A percentile compares a stretch with the other conserved stretches of the same genome.
These are phyloP conservation scores for Mantis religiosa DNA, from an alignment of 2,888 invertebrate genomes.

Conservation along the genomic window DNA sequence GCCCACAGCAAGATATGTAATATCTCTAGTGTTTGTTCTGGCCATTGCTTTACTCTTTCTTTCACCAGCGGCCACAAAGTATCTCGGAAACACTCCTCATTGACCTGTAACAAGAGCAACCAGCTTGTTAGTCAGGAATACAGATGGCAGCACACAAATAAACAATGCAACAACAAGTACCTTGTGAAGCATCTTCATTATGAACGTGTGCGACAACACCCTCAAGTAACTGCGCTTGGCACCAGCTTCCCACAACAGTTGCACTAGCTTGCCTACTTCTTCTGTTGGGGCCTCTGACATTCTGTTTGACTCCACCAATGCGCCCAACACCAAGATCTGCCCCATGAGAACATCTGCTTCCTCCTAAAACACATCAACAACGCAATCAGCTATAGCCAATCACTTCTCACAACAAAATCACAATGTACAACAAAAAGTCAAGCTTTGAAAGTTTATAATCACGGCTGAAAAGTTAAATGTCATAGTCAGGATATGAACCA, in stretches of 20 bases:
- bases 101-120: conserved; percentile 44
- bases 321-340: conserved; percentile 65
- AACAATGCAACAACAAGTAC: conserved; percentile 40
- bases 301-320: conserved; percentile 61
- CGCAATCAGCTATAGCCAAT: no score
- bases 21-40: conserved; percentile 61
- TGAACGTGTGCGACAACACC: conserved; percentile 56
- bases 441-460: no score
- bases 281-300: conserved; percentile 47
- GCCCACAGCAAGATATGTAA: conserved; percentile 56
- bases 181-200: conserved; percentile 56
- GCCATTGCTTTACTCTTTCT: conserved; percentile 57
- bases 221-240: conserved; percentile 59
- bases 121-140: not conserved
- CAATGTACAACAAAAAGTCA: no score
- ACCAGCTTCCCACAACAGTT: conserved; percentile 51
- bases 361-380: conserved; percentile 51
- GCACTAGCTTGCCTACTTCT: conserved; percentile 48
- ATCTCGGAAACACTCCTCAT: conserved; percentile 52
- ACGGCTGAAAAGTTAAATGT: no score
- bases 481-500: no score
- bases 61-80: conserved; percentile 59
- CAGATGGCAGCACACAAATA: not conserved
- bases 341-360: conserved; percentile 69
- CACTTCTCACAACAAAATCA: no score